These are phyloP conservation scores for Tenebrio molitor DNA, from an alignment of 1,140 invertebrate genomes.

Conservation along the genomic window DNA sequence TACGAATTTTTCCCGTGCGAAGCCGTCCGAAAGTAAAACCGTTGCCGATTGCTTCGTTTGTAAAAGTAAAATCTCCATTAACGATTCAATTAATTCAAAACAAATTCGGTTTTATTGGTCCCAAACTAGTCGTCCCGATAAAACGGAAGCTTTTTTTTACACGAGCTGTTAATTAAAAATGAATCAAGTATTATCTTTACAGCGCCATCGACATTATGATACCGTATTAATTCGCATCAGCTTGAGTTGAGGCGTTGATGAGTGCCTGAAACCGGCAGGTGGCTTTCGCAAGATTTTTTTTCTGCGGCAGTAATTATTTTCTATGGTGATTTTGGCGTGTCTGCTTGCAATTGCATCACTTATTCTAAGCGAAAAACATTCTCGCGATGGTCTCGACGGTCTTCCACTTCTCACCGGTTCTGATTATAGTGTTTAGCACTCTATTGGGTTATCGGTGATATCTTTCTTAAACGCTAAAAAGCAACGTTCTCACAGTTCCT, in stretches of 20 bases:
- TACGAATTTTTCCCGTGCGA: not conserved
- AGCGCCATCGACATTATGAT: conserved; percentile 7
- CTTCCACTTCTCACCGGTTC: too few species aligned
- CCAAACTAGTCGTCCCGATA: not conserved
- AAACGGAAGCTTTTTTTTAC: conserved; percentile 1
- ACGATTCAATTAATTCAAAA: not conserved
- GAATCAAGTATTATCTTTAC: conserved; percentile 5
- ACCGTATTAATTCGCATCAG: conserved; percentile 5
- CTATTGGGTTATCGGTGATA: conserved; percentile 13
- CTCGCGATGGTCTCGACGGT: too few species aligned
- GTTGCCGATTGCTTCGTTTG: not conserved
- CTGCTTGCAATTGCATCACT: not conserved
- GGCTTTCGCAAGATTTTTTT: conserved; percentile 20
- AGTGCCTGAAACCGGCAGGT: conserved; percentile 6
- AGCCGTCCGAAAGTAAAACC: conserved; percentile 6
- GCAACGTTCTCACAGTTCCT: conserved; percentile 20
- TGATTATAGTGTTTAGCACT: not conserved
- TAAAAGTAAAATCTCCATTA: conserved; percentile 5
- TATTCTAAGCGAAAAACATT: not conserved
- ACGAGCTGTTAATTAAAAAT: not conserved
- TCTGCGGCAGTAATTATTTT: not conserved
- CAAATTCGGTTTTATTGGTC: conserved; percentile 22
- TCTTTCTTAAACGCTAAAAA: not conserved
- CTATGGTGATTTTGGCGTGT: not conserved
- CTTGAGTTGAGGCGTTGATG: conserved; percentile 3